Percentiles rank a stretch among this genome's conserved stretches.
Conservation (phyloP, 1,140 invertebrate species). For the Asbolus verrucosus region DNA sequence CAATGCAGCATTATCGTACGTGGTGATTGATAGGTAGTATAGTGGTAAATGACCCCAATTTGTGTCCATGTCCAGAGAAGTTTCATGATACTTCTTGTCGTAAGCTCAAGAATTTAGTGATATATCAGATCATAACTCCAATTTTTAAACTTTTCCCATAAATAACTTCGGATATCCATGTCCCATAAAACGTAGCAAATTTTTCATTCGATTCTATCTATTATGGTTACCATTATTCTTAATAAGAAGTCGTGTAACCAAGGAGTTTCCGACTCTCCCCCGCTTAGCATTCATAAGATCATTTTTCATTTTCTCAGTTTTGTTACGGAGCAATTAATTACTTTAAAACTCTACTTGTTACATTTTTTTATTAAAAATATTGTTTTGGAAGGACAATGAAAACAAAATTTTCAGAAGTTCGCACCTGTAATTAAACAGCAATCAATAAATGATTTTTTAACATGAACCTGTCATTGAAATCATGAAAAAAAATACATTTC, state of each 20-base stretch:
- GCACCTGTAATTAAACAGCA: no score
- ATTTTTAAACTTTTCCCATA: slow-evolving; percentile 13
- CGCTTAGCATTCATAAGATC: no score
- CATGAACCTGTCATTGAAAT: no score
- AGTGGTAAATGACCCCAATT: slow-evolving; percentile 32
- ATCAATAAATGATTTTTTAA: no score
- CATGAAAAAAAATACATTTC: no score
- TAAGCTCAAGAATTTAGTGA: slow-evolving; percentile 4
- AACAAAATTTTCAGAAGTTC: no score
- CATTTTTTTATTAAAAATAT: no score
- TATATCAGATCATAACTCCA: slow-evolving; percentile 24
- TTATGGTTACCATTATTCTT: not conserved
- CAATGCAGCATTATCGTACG: not conserved
- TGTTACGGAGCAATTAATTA: no score
- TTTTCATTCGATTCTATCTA: slow-evolving; percentile 1
- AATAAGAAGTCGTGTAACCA: not conserved
- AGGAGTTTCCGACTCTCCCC: no score
- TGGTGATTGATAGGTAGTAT: not conserved
- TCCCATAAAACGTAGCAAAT: not conserved
- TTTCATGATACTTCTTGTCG: slow-evolving; percentile 18
- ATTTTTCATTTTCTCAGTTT: no score
- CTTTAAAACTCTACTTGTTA: no score
- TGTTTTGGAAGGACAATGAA: no score
- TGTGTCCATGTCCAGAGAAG: slow-evolving; percentile 8
- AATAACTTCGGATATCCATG: not conserved